These are phyloP conservation scores for Drosophila saltans DNA, from an alignment of 1,140 invertebrate genomes.

Conservation along the genomic window DNA sequence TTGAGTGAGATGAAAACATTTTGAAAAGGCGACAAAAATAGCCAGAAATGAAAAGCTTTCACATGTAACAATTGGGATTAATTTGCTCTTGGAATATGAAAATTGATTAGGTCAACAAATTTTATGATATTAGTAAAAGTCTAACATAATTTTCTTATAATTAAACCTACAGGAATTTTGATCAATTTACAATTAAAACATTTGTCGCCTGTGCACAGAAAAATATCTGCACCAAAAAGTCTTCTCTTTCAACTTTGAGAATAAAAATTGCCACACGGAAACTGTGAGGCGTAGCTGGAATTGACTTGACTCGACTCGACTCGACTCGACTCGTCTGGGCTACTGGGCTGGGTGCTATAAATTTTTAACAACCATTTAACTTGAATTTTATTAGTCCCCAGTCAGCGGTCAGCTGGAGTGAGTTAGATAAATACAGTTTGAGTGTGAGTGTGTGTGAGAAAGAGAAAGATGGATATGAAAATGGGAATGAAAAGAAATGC, in stretches of 20 bases:
- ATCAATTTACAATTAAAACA: not conserved
- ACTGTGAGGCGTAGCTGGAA: not conserved
- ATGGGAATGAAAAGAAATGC: conserved; percentile 16
- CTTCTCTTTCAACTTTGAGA: conserved; percentile 3
- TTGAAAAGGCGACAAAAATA: conserved; percentile 51
- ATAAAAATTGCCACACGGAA: conserved; percentile 11
- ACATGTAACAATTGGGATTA: too few relatives aligned
- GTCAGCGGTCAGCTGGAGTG: conserved; percentile 51
- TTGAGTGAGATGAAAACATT: not conserved
- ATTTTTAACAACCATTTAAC: conserved; percentile 82
- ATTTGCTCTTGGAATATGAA: too few relatives aligned
- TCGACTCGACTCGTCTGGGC: not conserved
- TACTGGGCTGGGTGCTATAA: conserved; percentile 49
- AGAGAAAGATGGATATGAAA: not conserved
- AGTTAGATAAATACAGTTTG: not conserved
- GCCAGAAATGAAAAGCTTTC: not conserved
- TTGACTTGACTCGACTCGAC: conserved; percentile 1
- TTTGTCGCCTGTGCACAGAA: conserved; percentile 30
- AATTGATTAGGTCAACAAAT: too few relatives aligned
- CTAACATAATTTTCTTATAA: too few relatives aligned
- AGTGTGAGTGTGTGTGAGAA: not conserved
- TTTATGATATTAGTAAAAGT: too few relatives aligned
- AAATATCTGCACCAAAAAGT: conserved; percentile 27
- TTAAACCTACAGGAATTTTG: too few relatives aligned
- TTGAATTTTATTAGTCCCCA: conserved; percentile 79